Evolutionary conservation across 1,140 invertebrate species (phyloP), one percentile per base, ranked within the genome.

Genomic region (Drosophila persimilis): DNA sequence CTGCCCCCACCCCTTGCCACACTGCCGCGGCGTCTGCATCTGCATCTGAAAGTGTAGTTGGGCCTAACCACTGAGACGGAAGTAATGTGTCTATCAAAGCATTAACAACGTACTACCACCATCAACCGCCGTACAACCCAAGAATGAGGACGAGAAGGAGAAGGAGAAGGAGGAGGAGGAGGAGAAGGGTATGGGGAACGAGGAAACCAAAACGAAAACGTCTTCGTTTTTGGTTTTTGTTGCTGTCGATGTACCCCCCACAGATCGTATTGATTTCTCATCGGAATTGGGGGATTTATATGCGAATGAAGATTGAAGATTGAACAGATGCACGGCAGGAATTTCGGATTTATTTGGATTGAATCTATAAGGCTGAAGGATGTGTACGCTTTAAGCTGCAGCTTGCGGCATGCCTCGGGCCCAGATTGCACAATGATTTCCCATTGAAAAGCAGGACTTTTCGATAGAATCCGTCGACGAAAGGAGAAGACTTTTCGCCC

Each of bases 11-110:
- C 8, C 59, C 44, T 6, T 41, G 17, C 17, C 17, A 0, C 17
- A 1, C 17, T 17, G 17, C 17, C 17, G 17, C 17, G 17, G 17
- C 17, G 17, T 17, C 29, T 20, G 53, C 45, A 29, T 41, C 54
- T 11, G 43, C 35, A 31, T 44, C 24, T 53, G 61, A 46, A 61
- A 59, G 47, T 61, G 66, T 61, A 63, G 81, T 56, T 59, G 73
- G 77, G 74, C 83, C 80, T 88, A 88, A 83, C 83, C 83, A 86
- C 75, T 86, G 83, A 86, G 83, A 86, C 83, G 83, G 83, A 86
- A 86, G 78, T 86, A 86, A 86, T 86, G 83, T 86, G 83, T 86
- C 83, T 86, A 86, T 86, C 83, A 88, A 86, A 86, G 81, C 83
- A 86, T 86, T 86, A 86, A 86, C 83, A 86, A 88, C 80, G 79